Base-by-base conservation (phyloP, 30 jellyfish, hydroid and myxozoan species). In the Clytia hemisphaerica region DNA sequence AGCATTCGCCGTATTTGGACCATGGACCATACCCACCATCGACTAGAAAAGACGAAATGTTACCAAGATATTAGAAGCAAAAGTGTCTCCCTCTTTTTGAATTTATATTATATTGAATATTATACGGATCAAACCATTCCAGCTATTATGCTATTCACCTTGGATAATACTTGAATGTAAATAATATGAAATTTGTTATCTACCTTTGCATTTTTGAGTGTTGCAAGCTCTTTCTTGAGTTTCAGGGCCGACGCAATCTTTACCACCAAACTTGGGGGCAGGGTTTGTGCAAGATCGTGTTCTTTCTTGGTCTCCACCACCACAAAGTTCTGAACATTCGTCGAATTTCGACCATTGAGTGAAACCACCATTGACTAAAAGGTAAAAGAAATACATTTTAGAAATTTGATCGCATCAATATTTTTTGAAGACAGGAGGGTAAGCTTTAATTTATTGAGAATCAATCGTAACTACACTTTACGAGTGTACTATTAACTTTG, bases 321-420 rank as follows among this genome's bases (percentile, higher is more conserved):
- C 75, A 36, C 75, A 76, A 2, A 50, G 3, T 4, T 34, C 45
- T 33, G 46, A 37, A 61, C 90, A 76, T 6, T 27, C n/a, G 16
- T 58, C 72, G 33, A 45, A 76, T 0, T 35, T 31, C 1, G 42
- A 28, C 90, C 90, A 76, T 0, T 33, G 35, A 10, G 73, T 32
- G 67, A 48, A 65, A 36, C 75, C 80, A n/a, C 90, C 90, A 37
- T 76, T 71, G 25, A 76, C 90, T 76, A 57, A n/a, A 42, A 49
- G n/a, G n/a, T n/a, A n/a, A n/a, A n/a, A n/a, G n/a, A n/a, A n/a
- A n/a, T n/a, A n/a, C n/a, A n/a, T n/a, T n/a, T n/a, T n/a, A n/a
- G n/a, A n/a, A n/a, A n/a, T n/a, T n/a, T n/a, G n/a, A n/a, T n/a
- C n/a, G n/a, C n/a, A n/a, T n/a, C n/a, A n/a, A n/a, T n/a, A n/a